phyloP scores from a whole-genome alignment of 2,113 vertebrate species.

The Hyla sarda region DNA sequence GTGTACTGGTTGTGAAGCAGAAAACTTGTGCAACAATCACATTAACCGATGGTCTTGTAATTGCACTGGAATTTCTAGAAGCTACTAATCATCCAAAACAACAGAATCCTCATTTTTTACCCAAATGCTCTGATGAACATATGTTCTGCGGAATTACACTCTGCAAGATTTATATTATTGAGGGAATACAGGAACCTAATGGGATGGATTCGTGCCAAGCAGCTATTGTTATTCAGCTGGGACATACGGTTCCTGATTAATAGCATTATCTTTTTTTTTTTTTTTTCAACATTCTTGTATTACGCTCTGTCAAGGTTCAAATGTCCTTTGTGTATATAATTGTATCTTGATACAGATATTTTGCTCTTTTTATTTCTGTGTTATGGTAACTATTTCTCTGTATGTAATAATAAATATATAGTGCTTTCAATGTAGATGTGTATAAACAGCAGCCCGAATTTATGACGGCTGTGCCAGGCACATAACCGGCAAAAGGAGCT shows the following conservation, averaged over 20 bases:
- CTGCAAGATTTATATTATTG: slow-evolving; percentile 4
- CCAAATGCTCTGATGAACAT: slow-evolving; percentile 5
- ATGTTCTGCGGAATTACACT: slow-evolving; percentile 18
- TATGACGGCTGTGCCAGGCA: too few species aligned
- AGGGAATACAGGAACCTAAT: not conserved
- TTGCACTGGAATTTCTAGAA: not conserved
- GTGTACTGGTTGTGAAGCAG: not conserved
- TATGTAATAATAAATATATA: not conserved
- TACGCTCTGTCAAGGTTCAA: not conserved
- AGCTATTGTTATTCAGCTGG: not conserved
- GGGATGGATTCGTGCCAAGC: not conserved
- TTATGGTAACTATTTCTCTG: not conserved
- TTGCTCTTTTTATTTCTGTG: not conserved
- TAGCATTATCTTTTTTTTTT: not conserved
- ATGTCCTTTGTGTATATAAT: not conserved
- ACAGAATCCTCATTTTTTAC: not conserved
- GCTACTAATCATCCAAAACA: not conserved
- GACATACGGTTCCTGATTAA: not conserved
- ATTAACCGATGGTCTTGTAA: not conserved
- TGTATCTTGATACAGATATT: not conserved
- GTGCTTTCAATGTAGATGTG: not conserved
- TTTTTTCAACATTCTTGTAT: not conserved
- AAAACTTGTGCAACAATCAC: not conserved
- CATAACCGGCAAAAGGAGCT: too few species aligned
- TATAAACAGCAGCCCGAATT: too few species aligned